Conservation (phyloP, 1,140 invertebrate species). For the Triops cancriformis region DNA sequence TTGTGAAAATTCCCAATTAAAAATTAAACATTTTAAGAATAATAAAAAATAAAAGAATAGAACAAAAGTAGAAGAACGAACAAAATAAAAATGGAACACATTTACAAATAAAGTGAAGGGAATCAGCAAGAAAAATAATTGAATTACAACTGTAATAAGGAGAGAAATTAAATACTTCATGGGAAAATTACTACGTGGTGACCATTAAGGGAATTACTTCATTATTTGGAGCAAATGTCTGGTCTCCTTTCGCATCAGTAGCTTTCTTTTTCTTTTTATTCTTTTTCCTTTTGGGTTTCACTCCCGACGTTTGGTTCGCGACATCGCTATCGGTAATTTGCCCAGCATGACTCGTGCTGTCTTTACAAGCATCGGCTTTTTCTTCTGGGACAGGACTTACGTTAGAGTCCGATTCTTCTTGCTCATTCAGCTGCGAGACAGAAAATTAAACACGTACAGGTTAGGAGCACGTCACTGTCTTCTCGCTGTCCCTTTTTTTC, state of each 20-base stretch:
- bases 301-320: slow-evolving; percentile 53
- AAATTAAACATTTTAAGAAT: not conserved
- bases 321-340: slow-evolving; percentile 46
- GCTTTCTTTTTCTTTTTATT: slow-evolving; percentile 53
- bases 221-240: slow-evolving; percentile 8
- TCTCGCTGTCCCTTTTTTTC: no score
- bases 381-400: slow-evolving; percentile 12
- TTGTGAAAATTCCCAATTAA: slow-evolving; percentile 7
- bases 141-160: no score
- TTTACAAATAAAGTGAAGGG: not conserved
- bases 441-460: slow-evolving; percentile 13
- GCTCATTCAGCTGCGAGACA: slow-evolving; percentile 21
- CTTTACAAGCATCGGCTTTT: not conserved
- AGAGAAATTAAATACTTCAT: no score
- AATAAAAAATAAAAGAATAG: not conserved
- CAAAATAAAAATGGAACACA: not conserved
- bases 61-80: not conserved
- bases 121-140: no score
- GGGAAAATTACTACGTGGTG: no score
- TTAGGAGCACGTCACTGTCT: no score
- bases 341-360: slow-evolving; percentile 29
- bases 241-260: slow-evolving; percentile 25
- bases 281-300: slow-evolving; percentile 45
- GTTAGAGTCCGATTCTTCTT: slow-evolving; percentile 20
- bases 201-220: not conserved